Evolutionary conservation across 1,140 invertebrate species (phyloP), one percentile per base, ranked within the genome.

Genomic region (Aphis craccivora): DNA sequence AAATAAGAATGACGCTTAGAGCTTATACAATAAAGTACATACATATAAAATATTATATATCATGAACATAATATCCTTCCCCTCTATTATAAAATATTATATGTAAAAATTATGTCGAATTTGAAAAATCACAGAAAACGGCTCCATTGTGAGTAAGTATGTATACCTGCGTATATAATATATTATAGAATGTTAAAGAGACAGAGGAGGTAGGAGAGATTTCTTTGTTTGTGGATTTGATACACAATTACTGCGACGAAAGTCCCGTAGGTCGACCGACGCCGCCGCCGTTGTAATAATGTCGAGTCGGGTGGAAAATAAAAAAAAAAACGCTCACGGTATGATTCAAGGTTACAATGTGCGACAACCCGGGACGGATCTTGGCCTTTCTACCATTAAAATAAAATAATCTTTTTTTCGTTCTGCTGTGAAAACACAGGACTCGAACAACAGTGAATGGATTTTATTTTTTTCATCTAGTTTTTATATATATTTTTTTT

Each of bases 331-430:
- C 91, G 91, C 91, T 92, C 91, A 92, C 91, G 91, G 91, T 92
- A 83, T 92, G 91, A 92, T 92, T 83, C 91, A 92, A 92, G 91
- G 91, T 84, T 92, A 92, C 76, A 30, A 53, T 92, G 91, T 92
- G 91, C 91, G 91, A 92, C 91, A 92, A 92, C 76, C 76, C 91
- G 91, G 91, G 91, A 92, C 91, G 91, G 91, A 92, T 92, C 91
- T 92, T 92, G 91, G 91, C 91, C 91, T 92, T 92, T 92, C 91
- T 92, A 92, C 91, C 91, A 92, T 83, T 92, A 92, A 92, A 92
- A 92, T 84, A 53, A 83, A 84, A 51, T 92, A 84, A 92, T 83
- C 35, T 92, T 83, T 92, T 91, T 92, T 92, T 84, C 60, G 90
- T 91, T 91, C 91, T 84, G 91, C 76, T 84, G 67, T 81, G 91